phyloP scores from a whole-genome alignment of 2,888 invertebrate genomes.

The Spodoptera exigua region DNA sequence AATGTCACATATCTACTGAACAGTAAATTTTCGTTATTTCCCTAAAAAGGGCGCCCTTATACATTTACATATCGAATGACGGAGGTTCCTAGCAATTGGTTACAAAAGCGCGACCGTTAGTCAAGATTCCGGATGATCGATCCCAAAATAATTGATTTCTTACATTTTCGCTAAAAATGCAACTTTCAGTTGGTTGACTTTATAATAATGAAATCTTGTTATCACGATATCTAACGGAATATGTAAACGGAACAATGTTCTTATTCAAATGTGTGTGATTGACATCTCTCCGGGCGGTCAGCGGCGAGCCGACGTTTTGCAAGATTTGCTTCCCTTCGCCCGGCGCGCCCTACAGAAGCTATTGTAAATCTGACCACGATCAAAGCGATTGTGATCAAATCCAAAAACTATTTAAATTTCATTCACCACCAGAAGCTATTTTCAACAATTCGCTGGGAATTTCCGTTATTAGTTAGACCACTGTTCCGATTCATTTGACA shows the following conservation, averaged over 20 bases:
- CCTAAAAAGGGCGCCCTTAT: conserved; percentile 38
- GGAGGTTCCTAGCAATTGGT: conserved; percentile 50
- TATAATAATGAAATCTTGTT: conserved; percentile 79
- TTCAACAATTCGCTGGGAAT: conserved; percentile 75
- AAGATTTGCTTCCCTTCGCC: conserved; percentile 64
- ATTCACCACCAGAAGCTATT: conserved; percentile 69
- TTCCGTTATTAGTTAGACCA: conserved; percentile 71
- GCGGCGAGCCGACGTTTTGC: conserved; percentile 61
- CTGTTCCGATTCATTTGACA: conserved; percentile 55
- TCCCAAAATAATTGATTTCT: conserved; percentile 67
- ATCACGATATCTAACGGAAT: conserved; percentile 84
- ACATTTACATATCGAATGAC: conserved; percentile 56
- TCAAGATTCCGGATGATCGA: conserved; percentile 76
- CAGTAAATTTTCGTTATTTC: conserved; percentile 51
- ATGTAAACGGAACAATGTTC: conserved; percentile 80
- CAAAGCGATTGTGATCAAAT: conserved; percentile 81
- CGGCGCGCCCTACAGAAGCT: conserved; percentile 64
- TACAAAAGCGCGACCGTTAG: conserved; percentile 80
- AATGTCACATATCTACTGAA: conserved; percentile 54
- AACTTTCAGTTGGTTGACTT: conserved; percentile 81
- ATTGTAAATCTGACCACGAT: conserved; percentile 84
- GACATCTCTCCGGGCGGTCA: conserved; percentile 88
- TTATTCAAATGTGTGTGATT: conserved; percentile 87
- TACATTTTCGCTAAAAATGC: conserved; percentile 75
- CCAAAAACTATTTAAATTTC: conserved; percentile 80